Conservation (phyloP, 2,888 invertebrate species). For the Isoperla grammatica region DNA sequence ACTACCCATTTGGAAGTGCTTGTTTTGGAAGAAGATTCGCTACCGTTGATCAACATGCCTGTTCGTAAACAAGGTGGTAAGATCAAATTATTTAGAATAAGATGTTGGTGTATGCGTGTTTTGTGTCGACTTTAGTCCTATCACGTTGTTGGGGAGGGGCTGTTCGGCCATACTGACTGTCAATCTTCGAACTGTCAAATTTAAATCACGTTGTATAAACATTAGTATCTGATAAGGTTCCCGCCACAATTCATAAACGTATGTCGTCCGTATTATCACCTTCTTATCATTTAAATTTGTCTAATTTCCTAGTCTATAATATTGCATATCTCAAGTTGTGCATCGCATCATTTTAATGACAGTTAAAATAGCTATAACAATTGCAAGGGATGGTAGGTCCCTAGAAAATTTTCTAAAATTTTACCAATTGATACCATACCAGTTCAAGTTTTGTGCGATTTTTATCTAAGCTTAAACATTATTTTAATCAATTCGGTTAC, state of each 20-base stretch:
- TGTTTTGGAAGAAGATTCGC: neutral
- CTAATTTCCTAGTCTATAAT: too few relatives aligned
- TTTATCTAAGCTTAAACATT: too few relatives aligned
- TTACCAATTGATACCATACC: too few relatives aligned
- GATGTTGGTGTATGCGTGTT: constrained; percentile 27
- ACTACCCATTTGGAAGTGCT: neutral
- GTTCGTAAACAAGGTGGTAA: constrained; percentile 69
- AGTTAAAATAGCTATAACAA: too few relatives aligned
- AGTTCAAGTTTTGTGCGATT: too few relatives aligned
- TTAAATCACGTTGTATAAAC: constrained; percentile 11
- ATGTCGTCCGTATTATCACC: too few relatives aligned
- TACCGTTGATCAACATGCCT: constrained; percentile 48
- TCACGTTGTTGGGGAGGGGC: constrained; percentile 23
- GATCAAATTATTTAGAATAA: constrained; percentile 38
- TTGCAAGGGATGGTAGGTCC: too few relatives aligned
- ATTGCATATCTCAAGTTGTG: too few relatives aligned
- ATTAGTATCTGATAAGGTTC: neutral
- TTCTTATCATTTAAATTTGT: too few relatives aligned
- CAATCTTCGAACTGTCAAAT: constrained; percentile 22
- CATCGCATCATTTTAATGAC: too few relatives aligned
- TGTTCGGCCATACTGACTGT: constrained; percentile 2
- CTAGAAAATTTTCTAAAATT: too few relatives aligned
- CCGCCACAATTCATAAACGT: neutral
- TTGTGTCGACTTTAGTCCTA: neutral
- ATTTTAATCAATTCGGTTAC: too few relatives aligned